phyloP scores from a whole-genome alignment of 2,113 vertebrate genomes.

The Sakesphorus luctuosus region DNA sequence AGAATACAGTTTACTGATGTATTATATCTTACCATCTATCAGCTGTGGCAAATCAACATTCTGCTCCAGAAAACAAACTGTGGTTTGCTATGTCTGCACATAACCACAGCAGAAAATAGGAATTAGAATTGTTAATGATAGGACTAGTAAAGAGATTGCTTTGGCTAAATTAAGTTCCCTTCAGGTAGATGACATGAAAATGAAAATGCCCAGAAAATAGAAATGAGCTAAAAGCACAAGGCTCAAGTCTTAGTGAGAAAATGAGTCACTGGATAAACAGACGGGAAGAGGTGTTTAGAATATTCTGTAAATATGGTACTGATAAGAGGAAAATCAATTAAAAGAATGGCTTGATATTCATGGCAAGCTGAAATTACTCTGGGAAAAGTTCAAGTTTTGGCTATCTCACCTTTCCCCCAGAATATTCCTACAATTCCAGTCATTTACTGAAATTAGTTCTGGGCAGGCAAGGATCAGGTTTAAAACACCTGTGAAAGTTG shows the following conservation, averaged over 20 bases:
- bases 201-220: neutral
- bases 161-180: neutral
- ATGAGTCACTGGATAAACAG: neutral
- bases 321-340: neutral
- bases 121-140: neutral
- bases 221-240: neutral
- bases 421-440: neutral
- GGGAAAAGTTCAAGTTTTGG: neutral
- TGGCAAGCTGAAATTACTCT: neutral
- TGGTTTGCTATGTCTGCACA: neutral
- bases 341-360: neutral
- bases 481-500: neutral
- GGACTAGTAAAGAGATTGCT: neutral
- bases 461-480: neutral
- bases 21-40: neutral
- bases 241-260: neutral
- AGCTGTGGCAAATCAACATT: neutral
- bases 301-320: neutral
- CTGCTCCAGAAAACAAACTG: neutral
- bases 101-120: neutral
- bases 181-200: neutral
- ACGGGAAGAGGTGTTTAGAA: neutral
- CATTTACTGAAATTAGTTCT: neutral
- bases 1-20: neutral
- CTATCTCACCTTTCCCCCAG: neutral